These are phyloP conservation scores for Nymphalis c-album DNA, from an alignment of 2,888 invertebrate species.

Conservation along the genomic window DNA sequence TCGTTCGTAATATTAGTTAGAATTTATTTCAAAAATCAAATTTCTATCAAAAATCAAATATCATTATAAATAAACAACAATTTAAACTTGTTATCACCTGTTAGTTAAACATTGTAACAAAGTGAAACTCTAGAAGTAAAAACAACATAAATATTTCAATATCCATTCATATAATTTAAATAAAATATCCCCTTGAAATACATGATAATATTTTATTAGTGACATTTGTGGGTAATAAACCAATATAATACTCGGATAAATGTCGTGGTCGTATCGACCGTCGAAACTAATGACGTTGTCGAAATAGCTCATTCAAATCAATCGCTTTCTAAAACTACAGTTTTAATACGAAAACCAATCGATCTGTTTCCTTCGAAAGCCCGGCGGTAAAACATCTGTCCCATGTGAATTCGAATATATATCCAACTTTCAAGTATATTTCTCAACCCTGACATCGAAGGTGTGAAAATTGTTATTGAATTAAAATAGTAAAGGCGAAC, in stretches of 20 bases:
- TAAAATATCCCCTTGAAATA: not conserved
- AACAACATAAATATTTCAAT: not conserved
- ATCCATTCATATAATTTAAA: not conserved
- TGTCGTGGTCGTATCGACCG: too few species aligned
- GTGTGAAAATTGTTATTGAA: slow-evolving; percentile 30
- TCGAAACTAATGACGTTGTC: slow-evolving; percentile 10
- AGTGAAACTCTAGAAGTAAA: too few species aligned
- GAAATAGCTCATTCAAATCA: slow-evolving; percentile 10
- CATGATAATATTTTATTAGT: not conserved
- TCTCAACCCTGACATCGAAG: slow-evolving; percentile 29
- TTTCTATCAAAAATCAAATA: too few species aligned
- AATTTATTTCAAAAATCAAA: too few species aligned
- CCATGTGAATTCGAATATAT: slow-evolving; percentile 7
- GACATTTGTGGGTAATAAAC: slow-evolving; percentile 4
- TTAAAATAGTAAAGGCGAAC: slow-evolving; percentile 10
- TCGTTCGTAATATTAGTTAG: too few species aligned
- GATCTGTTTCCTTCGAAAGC: slow-evolving; percentile 11
- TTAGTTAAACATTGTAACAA: too few species aligned
- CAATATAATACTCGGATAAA: not conserved
- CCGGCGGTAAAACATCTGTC: slow-evolving; percentile 32
- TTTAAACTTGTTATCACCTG: too few species aligned
- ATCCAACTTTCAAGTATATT: slow-evolving; percentile 31
- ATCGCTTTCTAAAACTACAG: not conserved
- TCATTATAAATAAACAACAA: too few species aligned
- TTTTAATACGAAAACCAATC: not conserved